phyloP scores from a whole-genome alignment of 2,888 invertebrate species.

The Chrysodeixis includens region DNA sequence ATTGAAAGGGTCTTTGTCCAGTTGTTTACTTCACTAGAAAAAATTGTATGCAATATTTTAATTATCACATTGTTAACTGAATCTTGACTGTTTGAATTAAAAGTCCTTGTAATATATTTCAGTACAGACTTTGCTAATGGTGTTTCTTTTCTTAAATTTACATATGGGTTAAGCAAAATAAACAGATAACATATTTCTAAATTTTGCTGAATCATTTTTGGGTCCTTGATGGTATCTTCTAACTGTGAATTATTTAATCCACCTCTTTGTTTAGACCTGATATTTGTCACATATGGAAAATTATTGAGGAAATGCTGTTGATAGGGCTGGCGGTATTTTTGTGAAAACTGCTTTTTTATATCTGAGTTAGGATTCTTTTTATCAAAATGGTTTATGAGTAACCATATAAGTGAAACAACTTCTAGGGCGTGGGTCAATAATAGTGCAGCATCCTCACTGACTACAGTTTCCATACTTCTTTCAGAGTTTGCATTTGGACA shows the following conservation, averaged over 20 bases:
- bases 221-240: slow-evolving; percentile 78
- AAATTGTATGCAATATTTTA: slow-evolving; percentile 76
- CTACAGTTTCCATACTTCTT: slow-evolving; percentile 82
- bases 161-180: slow-evolving; percentile 81
- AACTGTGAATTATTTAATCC: slow-evolving; percentile 57
- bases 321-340: slow-evolving; percentile 87
- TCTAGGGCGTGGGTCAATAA: slow-evolving; percentile 91
- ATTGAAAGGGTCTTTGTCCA: slow-evolving; percentile 77
- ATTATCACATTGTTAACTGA: slow-evolving; percentile 70
- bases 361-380: slow-evolving; percentile 76
- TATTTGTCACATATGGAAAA: slow-evolving; percentile 89
- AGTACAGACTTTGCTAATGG: slow-evolving; percentile 78
- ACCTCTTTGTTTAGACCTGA: slow-evolving; percentile 72
- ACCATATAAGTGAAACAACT: slow-evolving; percentile 90
- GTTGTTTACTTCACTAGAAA: slow-evolving; percentile 73
- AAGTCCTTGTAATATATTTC: slow-evolving; percentile 86
- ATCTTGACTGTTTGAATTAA: slow-evolving; percentile 70
- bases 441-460: slow-evolving; percentile 90
- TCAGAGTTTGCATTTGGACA: slow-evolving; percentile 85
- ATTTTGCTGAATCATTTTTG: slow-evolving; percentile 77
- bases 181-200: slow-evolving; percentile 83
- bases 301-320: slow-evolving; percentile 87
- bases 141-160: slow-evolving; percentile 76
- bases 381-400: slow-evolving; percentile 75
- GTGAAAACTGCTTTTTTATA: slow-evolving; percentile 85